A percentile compares a stretch with the other conserved stretches of the same genome.
These are phyloP conservation scores for Galemys pyrenaicus DNA, from an alignment of 2,113 vertebrate genomes.

Conservation along the genomic window DNA sequence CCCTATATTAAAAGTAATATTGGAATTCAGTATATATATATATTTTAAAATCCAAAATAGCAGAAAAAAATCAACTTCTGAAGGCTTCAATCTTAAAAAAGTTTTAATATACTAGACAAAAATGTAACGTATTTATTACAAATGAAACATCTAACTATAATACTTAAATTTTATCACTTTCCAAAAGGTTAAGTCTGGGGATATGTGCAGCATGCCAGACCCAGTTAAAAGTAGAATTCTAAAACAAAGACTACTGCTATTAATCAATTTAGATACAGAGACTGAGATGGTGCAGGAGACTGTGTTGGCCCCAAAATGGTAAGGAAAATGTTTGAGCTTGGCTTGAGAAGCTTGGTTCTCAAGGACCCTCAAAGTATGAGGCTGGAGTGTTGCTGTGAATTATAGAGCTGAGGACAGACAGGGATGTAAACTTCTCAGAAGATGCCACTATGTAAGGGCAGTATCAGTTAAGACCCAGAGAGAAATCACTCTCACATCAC, in stretches of 20 bases:
- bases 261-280: background rate
- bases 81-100: constrained; percentile 53
- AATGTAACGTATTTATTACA: constrained; percentile 23
- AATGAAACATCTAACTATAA: constrained; percentile 14
- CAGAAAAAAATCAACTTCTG: constrained; percentile 47
- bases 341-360: background rate
- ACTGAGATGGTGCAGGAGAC: background rate
- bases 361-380: background rate
- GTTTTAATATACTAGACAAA: constrained; percentile 10
- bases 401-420: constrained; percentile 12
- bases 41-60: background rate
- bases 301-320: background rate
- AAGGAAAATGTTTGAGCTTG: background rate
- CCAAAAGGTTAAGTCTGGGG: constrained; percentile 9
- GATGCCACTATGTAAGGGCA: background rate
- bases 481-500: too few relatives aligned
- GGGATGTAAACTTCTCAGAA: background rate
- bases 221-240: constrained; percentile 10
- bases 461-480: background rate
- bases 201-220: background rate
- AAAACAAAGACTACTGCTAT: constrained; percentile 5
- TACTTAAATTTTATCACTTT: constrained; percentile 5
- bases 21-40: constrained; percentile 58
- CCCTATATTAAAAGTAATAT: constrained; percentile 87
- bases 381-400: background rate